Conservation (phyloP, 2,113 vertebrate species). For the Empidonax traillii region DNA sequence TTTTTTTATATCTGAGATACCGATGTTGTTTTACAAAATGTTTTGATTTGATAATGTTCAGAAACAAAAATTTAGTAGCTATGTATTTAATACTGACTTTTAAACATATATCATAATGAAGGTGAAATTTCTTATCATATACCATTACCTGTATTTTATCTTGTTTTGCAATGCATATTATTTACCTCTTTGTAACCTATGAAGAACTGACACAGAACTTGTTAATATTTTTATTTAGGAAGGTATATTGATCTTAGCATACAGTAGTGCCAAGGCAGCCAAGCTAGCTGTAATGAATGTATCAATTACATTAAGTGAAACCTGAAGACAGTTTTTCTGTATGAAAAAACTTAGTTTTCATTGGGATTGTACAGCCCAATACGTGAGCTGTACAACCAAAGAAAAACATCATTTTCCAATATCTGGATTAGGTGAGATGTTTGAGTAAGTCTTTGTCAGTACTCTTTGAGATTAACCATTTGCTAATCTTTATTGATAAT, state of each 20-base stretch:
- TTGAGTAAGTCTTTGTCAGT: neutral
- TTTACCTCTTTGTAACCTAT: neutral
- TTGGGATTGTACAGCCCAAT: neutral
- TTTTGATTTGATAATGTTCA: neutral
- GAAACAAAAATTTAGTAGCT: neutral
- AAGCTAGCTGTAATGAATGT: neutral
- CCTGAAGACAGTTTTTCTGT: neutral
- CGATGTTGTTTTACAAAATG: neutral
- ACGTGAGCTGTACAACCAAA: neutral
- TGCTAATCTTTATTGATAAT: neutral
- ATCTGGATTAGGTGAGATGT: neutral
- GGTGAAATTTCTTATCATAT: neutral
- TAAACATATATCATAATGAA: neutral
- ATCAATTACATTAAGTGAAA: neutral
- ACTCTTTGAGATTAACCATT: neutral
- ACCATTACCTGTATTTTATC: neutral
- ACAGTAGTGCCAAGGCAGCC: neutral
- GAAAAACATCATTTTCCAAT: neutral
- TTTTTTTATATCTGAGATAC: neutral
- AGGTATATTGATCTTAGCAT: neutral
- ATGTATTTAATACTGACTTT: neutral
- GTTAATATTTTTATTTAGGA: neutral
- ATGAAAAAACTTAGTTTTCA: neutral
- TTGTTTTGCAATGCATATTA: neutral
- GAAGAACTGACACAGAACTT: neutral